These are phyloP conservation scores for Mylabris sibirica DNA, from an alignment of 2,888 invertebrate species.

Conservation along the genomic window DNA sequence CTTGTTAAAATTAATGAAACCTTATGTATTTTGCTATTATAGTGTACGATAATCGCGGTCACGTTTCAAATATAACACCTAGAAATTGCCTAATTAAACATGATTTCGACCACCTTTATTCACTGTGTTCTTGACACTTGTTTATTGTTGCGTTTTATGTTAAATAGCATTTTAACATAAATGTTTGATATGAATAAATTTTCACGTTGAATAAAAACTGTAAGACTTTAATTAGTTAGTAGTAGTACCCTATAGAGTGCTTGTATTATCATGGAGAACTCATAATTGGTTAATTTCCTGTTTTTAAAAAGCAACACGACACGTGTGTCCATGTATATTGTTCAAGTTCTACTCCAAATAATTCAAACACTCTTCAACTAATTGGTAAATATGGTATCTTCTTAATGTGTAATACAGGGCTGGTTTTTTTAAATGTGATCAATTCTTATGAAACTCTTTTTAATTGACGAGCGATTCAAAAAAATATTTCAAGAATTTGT, in stretches of 20 bases:
- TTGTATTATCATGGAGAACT: background rate
- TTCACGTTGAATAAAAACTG: background rate
- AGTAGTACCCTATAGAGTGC: background rate
- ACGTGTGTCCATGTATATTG: background rate
- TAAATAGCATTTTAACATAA: conserved; percentile 1
- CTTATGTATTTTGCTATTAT: background rate
- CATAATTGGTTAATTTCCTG: conserved; percentile 19
- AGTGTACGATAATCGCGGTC: background rate
- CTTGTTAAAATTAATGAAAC: background rate
- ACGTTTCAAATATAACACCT: background rate
- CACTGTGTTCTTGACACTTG: background rate
- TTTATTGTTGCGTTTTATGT: background rate
- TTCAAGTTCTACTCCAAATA: conserved; percentile 18
- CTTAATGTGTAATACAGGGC: too few relatives aligned
- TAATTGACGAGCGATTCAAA: too few relatives aligned
- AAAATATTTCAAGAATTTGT: too few relatives aligned
- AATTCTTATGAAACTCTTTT: too few relatives aligned
- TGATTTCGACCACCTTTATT: background rate
- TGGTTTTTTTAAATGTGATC: too few relatives aligned
- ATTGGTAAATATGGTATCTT: conserved; percentile 17
- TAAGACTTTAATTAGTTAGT: background rate
- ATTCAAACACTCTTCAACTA: background rate
- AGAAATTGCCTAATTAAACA: background rate
- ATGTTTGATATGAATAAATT: conserved; percentile 10
- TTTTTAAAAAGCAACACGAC: conserved; percentile 16